Evolutionary conservation across 2,113 vertebrate species (phyloP).

Genomic region (Aythya baeri): DNA sequence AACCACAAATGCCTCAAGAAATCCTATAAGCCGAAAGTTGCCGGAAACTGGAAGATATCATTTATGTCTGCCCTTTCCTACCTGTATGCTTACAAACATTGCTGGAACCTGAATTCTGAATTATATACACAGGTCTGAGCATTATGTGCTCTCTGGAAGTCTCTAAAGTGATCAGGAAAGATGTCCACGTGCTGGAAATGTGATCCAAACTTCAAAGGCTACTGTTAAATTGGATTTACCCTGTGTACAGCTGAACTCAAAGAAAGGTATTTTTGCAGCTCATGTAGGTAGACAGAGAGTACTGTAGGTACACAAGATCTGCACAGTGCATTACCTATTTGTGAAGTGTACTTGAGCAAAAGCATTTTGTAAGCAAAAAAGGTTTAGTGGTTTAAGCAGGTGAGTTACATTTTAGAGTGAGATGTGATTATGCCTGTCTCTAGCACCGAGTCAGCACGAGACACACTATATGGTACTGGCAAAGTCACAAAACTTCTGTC

Average conservation of each 20-base stretch:
- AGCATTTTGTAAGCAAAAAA: background rate
- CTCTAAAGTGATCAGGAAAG: background rate
- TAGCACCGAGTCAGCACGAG: background rate
- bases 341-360: background rate
- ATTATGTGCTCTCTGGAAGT: rapidly evolving
- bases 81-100: background rate
- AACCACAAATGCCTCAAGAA: background rate
- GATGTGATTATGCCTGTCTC: background rate
- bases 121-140: background rate
- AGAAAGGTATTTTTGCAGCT: background rate
- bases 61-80: background rate
- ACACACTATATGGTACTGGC: background rate
- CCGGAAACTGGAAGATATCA: background rate
- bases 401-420: background rate
- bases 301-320: background rate
- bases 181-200: background rate
- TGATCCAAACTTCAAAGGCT: background rate
- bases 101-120: background rate
- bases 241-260: background rate
- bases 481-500: background rate
- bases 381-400: background rate
- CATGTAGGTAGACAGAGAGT: background rate
- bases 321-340: background rate
- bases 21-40: background rate
- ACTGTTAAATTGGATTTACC: background rate